Conservation (phyloP, 2,113 vertebrate species). For the Eudyptes chrysolophus region DNA sequence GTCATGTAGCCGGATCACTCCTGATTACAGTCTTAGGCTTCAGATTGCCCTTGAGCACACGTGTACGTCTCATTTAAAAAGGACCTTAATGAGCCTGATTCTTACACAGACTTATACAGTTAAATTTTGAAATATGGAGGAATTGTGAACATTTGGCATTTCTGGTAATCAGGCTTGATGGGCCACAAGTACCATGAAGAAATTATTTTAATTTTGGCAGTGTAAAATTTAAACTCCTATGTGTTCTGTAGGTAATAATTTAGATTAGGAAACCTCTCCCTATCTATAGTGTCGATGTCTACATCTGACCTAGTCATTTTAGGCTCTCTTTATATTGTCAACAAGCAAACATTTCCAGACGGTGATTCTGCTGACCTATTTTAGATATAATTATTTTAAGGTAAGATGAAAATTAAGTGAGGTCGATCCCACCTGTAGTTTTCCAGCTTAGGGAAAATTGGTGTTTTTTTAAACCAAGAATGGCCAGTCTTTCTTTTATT, state of each 20-base stretch:
- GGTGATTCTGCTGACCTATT: not conserved
- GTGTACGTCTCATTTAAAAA: not conserved
- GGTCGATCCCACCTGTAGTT: not conserved
- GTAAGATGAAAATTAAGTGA: not conserved
- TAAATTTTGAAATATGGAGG: not conserved
- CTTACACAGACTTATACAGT: not conserved
- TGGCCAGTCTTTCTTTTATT: not conserved
- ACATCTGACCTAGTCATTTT: not conserved
- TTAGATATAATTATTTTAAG: not conserved
- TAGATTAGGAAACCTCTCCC: not conserved
- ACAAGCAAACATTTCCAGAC: not conserved
- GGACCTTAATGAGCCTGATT: not conserved
- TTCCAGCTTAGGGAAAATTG: not conserved
- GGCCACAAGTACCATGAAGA: not conserved
- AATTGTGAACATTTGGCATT: not conserved
- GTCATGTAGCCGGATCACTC: not conserved
- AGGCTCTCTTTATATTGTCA: not conserved
- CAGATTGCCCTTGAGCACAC: not conserved
- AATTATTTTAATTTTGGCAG: not conserved
- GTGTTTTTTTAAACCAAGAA: not conserved
- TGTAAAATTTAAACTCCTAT: not conserved
- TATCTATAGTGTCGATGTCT: not conserved
- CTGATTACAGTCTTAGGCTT: not conserved
- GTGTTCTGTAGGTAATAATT: not conserved
- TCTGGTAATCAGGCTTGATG: not conserved